Evolutionary conservation across 2,888 invertebrate genomes (phyloP), one percentile per base, ranked within the genome.

Genomic region (Pollenia amentaria): DNA sequence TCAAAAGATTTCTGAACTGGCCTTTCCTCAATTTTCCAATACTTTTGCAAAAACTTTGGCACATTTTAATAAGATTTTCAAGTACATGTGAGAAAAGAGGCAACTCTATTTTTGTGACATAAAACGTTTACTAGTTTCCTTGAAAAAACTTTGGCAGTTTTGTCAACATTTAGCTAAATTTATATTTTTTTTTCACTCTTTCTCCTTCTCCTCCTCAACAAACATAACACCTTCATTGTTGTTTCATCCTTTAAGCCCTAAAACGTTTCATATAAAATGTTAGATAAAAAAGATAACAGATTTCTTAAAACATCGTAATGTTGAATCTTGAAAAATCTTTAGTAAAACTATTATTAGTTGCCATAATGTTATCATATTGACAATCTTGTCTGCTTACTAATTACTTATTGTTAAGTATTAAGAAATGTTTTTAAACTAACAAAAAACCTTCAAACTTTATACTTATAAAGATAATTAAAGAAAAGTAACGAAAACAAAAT

Each of bases 101-200:
- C 29, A 29, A 29, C 29, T 6, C 6, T 29, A 29, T 29, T 6
- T 29, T 29, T 29, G 48, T 57, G 65, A 11, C 67, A 67, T 57
- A 78, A 69, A 78, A 53, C 64, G 46, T 83, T 83, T 83, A 83
- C 64, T 70, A 83, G 62, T 77, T 83, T 77, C 62, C 55, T 64
- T 76, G 18, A 6, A 12, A 40, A 69, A 70, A 76, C 21, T 82
- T 76, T 69, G 29, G 12, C 51, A 62, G 57, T 82, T 44, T 18
- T 53, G 67, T 70, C 62, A 42, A 82, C 42, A 48, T 76, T 82
- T 69, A 18, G 38, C 46, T 60, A 4, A 29, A 29, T 42, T 29
- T 29, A 1, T 46, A 9, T 46, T 48, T 42, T 21, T 12, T 38
- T 62, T 64, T 29, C 6, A 29, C 29, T 29, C 29, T 29, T 29